phyloP scores from a whole-genome alignment of 23 tunicate species.

The Corella eumyota region DNA sequence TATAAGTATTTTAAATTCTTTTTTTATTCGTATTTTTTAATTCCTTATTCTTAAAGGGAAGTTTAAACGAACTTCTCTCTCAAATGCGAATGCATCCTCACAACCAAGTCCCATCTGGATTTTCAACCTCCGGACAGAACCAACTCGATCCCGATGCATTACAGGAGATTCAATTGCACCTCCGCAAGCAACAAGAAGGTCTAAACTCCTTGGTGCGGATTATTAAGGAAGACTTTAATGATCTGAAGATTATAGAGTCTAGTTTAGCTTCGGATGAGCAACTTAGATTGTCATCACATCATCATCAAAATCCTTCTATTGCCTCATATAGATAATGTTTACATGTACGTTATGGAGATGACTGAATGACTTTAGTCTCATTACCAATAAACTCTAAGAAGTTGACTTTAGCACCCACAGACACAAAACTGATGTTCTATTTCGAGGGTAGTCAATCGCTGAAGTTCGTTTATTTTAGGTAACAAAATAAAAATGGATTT shows the following conservation, averaged over 20 bases:
- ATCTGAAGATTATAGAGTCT: constrained; percentile 65
- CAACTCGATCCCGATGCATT: constrained; percentile 74
- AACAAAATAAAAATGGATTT: too few species aligned
- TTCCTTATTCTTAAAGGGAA: constrained; percentile 40
- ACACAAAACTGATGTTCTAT: too few species aligned
- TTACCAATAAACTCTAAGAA: too few species aligned
- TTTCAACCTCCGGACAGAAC: background rate
- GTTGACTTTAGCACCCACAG: too few species aligned
- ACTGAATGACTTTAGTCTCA: too few species aligned
- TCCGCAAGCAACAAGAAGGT: constrained; percentile 91
- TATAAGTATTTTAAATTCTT: background rate
- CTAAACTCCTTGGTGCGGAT: constrained; percentile 60
- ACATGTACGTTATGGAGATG: too few species aligned
- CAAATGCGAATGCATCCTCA: constrained; percentile 90
- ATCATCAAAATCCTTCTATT: too few species aligned
- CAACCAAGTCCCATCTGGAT: constrained; percentile 11
- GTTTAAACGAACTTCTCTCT: constrained; percentile 86
- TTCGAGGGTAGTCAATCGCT: too few species aligned
- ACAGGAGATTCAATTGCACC: constrained; percentile 56
- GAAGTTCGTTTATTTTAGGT: too few species aligned
- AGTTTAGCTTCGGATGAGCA: constrained; percentile 28
- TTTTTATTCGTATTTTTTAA: background rate
- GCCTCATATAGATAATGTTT: too few species aligned
- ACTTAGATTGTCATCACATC: too few species aligned
- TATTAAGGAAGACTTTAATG: constrained; percentile 61